Evolutionary conservation across 2,888 invertebrate species (phyloP).

Genomic region (Erannis defoliaria): DNA sequence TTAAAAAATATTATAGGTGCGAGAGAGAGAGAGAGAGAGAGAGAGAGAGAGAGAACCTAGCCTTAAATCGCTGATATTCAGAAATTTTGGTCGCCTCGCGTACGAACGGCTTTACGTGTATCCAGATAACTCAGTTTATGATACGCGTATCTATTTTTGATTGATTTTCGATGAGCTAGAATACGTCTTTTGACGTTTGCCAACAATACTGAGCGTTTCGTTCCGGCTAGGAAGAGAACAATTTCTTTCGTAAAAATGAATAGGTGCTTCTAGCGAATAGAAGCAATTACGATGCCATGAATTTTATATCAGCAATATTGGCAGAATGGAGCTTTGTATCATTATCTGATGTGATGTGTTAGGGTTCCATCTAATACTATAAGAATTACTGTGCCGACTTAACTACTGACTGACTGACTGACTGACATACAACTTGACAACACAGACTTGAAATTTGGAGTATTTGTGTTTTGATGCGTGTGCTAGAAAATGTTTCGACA

Average conservation of each 20-base stretch:
- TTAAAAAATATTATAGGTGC: too few species aligned
- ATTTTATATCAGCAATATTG: constrained; percentile 12
- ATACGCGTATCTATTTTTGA: constrained; percentile 5
- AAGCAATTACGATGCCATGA: constrained; percentile 42
- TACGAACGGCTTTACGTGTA: background rate
- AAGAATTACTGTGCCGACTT: too few species aligned
- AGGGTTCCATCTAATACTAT: too few species aligned
- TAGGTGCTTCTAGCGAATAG: constrained; percentile 33
- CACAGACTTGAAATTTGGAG: too few species aligned
- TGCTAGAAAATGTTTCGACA: too few species aligned
- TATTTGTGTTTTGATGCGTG: too few species aligned
- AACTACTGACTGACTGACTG: too few species aligned
- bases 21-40: too few species aligned
- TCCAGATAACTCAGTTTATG: constrained; percentile 17
- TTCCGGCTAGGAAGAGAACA: constrained; percentile 41
- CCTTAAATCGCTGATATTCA: background rate
- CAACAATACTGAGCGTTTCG: constrained; percentile 14
- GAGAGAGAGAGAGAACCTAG: background rate
- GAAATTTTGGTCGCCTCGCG: background rate
- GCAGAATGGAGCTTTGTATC: constrained; percentile 2
- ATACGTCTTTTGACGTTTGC: background rate
- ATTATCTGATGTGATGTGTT: background rate
- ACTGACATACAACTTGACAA: too few species aligned
- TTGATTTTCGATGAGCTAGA: background rate
- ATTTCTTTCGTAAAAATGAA: constrained; percentile 40